Evolutionary conservation across 2,797 vertebrate species (phyloP), one percentile per base, ranked within the genome.

Genomic region (Darevskia nairensis): DNA sequence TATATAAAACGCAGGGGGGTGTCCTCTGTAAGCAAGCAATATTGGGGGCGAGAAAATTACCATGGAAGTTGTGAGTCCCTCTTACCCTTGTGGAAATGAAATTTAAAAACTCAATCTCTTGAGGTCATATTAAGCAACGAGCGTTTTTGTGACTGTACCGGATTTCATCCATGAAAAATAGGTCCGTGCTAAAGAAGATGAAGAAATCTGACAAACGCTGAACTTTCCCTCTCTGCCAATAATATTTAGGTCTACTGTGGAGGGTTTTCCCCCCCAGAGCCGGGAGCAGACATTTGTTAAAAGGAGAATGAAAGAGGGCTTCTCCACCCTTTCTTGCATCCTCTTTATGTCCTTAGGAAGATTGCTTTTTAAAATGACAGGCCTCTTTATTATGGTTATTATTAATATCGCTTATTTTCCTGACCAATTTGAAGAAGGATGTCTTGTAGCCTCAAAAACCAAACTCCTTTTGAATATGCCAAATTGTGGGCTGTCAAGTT

Each of bases 311-410:
- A 93, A 95, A 94, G 90, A 87, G 90, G 92, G 85, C 82, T 91
- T 86, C 90, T 87, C 90, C 78, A 91, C 94, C 94, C 93, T 94
- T 95, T 93, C 93, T 92, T 91, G 93, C 93, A 90, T 92, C 90
- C 88, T 92, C 93, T 90, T 94, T 88, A 93, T 93, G 82, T 76
- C 93, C 94, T 93, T 91, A 93, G 95, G 94, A 95, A 96, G 66
- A 59, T 85, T 90, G 90, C 94, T 94, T 94, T 95, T 94, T 94
- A 96, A 93, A 95, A 95, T 91, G 81, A 91, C 64, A 77, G 75
- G 82, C 91, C 90, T 84, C 69, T 84, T 82, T 89, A 89, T 91
- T 94, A 92, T 92, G 91, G 78, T 89, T 89, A 90, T 91, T 94
- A 93, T 93, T 92, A 85, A 0, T 0, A 88, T 90, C 90, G 91